These are phyloP conservation scores for Scolopax bukidnonensis DNA, from an alignment of 2,797 vertebrate genomes.

Conservation along the genomic window DNA sequence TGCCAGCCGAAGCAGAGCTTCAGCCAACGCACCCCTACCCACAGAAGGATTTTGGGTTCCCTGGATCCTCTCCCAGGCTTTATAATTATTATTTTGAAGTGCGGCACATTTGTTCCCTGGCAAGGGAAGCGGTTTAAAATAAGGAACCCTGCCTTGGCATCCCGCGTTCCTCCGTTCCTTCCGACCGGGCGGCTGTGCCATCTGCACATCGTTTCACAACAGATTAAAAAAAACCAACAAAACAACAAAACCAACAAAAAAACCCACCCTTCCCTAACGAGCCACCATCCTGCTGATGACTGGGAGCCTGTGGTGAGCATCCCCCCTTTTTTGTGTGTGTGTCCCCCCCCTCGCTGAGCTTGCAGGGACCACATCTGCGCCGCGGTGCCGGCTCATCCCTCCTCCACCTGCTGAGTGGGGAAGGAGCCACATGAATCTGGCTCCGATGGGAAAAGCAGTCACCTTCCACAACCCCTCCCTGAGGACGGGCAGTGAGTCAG, in stretches of 20 bases:
- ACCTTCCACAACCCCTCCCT: not conserved
- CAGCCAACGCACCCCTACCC: not conserved
- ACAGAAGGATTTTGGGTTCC: not conserved
- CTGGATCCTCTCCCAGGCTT: conserved; percentile 27
- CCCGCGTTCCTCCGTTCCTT: not conserved
- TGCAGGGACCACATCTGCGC: not conserved
- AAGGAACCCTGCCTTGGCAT: conserved; percentile 40
- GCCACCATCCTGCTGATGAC: not conserved
- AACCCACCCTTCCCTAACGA: not conserved
- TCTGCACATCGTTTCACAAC: not conserved
- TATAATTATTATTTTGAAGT: not conserved
- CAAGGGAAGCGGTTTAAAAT: conserved; percentile 5
- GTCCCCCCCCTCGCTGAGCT: not conserved
- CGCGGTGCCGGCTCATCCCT: not conserved
- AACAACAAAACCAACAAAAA: not conserved
- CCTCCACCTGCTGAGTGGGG: not conserved
- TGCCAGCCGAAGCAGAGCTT: not conserved
- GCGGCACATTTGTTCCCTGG: conserved; percentile 53
- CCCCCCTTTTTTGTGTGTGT: too few species aligned
- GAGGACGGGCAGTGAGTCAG: not conserved
- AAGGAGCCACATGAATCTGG: fast-evolving
- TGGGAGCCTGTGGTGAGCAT: fast-evolving
- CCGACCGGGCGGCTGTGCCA: conserved; percentile 10
- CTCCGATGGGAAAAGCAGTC: not conserved
- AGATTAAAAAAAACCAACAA: not conserved